These are phyloP conservation scores for Pachydiplax longipennis DNA, from an alignment of 2,888 invertebrate genomes.

Conservation along the genomic window DNA sequence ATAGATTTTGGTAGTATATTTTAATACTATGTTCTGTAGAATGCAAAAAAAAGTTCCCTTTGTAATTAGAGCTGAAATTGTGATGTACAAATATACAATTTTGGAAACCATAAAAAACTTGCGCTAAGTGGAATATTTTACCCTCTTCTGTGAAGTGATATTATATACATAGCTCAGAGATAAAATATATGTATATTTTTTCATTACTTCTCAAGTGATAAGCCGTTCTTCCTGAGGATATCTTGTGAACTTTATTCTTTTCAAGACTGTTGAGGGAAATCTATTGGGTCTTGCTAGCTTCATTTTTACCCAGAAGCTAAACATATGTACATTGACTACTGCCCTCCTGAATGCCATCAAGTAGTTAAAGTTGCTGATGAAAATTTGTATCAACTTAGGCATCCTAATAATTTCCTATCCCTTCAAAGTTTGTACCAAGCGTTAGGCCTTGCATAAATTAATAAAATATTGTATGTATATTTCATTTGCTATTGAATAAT, in stretches of 20 bases:
- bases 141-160: constrained; percentile 22
- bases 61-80: constrained; percentile 5
- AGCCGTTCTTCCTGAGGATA: constrained; percentile 7
- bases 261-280: background rate
- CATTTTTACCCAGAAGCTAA: background rate
- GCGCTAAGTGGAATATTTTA: constrained; percentile 24
- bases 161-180: constrained; percentile 14
- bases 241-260: background rate
- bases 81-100: constrained; percentile 17
- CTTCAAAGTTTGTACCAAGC: background rate
- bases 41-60: constrained; percentile 33
- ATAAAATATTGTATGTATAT: background rate
- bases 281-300: background rate
- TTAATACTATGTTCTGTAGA: constrained; percentile 19
- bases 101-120: background rate
- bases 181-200: constrained; percentile 38
- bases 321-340: background rate
- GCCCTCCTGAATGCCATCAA: background rate
- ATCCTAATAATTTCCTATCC: background rate
- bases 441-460: background rate
- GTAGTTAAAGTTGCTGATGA: background rate
- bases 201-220: constrained; percentile 40
- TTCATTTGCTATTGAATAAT: background rate
- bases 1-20: constrained; percentile 27
- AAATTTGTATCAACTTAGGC: background rate